These are phyloP conservation scores for human DNA, from an alignment of 2,113 vertebrate genomes.

Conservation along the genomic window GRCh38 chr17:74015501-74016000, in stretches of 20 bases:
- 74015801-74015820: rapidly evolving
- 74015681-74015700: rapidly evolving
- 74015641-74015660: not conserved
- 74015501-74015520: rapidly evolving
- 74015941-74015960: not conserved
- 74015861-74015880: not conserved
- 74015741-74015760: not conserved
- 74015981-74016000: not conserved
- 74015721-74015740: not conserved
- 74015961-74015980: not conserved
- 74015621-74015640: not conserved
- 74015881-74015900: rapidly evolving
- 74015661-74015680: not conserved
- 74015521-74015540: not conserved
- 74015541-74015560: not conserved
- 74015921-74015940: rapidly evolving
- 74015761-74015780: not conserved
- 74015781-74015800: not conserved
- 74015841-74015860: rapidly evolving
- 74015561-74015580: not conserved
- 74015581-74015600: not conserved
- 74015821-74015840: rapidly evolving
- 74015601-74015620: not conserved
- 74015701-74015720: not conserved
- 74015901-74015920: too few relatives aligned